Base-by-base conservation (phyloP, 2,797 vertebrate species). In the Schizothorax lantsangensis region DNA sequence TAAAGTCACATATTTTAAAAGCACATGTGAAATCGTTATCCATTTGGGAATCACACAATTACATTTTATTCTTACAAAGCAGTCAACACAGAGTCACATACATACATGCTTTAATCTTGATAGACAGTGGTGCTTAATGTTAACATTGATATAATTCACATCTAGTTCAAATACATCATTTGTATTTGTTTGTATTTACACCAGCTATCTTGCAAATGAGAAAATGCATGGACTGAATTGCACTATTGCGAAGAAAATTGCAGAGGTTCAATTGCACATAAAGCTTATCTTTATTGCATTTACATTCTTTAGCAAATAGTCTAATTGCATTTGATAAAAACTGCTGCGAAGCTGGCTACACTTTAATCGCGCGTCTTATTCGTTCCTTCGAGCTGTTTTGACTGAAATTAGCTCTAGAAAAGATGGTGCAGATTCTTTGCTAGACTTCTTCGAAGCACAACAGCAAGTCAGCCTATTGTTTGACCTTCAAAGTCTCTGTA, bases 401-500 rank as follows among this genome's bases (percentile, higher is more conserved):
- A 84, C 40, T 86, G 57, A 23, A 84, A 10, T 79, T 80, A 66
- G 57, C 43, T 81, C 86, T 79, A 86, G 83, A 79, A n/a, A 59
- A 84, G 49, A 54, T 23, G 40, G 6, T 30, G 26, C n/a, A 66
- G 14, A 38, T 49, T 23, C 5, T 66, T 75, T 72, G 83, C 36
- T 69, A 66, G 59, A 79, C 36, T 81, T 77, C 87, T 83, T 82
- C 79, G 38, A 84, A 78, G 69, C 80, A 83, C 72, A 79, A 43
- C 64, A 81, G 71, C 78, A 85, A 89, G 87, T 91, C 88, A 82
- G 84, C 75, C 89, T 90, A 88, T 94, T 94, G 91, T 94, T 91
- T 95, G 93, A 95, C 95, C 95, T 95, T 96, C 92, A 92, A 88
- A 90, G 84, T 91, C 91, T 92, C 88, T 75, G 75, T 81, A 81